phyloP scores from a whole-genome alignment of 1,140 invertebrate genomes.

The Drosophila kikkawai region DNA sequence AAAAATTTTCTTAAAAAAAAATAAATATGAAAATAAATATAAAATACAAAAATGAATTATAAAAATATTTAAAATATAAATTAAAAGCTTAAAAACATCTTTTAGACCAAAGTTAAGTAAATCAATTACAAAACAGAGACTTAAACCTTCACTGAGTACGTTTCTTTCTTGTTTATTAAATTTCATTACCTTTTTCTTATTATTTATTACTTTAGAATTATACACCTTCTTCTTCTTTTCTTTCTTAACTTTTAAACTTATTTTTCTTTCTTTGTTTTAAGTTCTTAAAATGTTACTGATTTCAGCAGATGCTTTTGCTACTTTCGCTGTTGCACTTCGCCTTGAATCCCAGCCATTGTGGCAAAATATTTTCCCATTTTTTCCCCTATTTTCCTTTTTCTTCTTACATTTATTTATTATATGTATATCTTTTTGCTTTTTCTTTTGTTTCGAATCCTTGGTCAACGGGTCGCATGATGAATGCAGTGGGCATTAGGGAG shows the following conservation, averaged over 20 bases:
- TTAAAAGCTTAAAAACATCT: too few relatives aligned
- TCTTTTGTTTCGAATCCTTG: constrained; percentile 52
- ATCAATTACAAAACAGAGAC: not conserved
- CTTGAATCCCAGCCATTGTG: constrained; percentile 50
- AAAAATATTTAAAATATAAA: not conserved
- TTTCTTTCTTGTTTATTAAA: not conserved
- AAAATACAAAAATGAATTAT: too few relatives aligned
- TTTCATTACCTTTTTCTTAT: not conserved
- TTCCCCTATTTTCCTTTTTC: not conserved
- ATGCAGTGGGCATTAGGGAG: constrained; percentile 75
- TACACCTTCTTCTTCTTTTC: not conserved
- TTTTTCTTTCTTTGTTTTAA: not conserved
- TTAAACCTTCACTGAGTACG: not conserved
- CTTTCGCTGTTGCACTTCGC: constrained; percentile 54
- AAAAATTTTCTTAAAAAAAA: too few relatives aligned
- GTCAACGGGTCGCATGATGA: constrained; percentile 78
- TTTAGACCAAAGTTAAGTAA: not conserved
- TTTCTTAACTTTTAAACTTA: not conserved
- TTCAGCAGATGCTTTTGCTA: constrained; percentile 20
- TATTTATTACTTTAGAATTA: not conserved
- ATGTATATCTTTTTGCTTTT: constrained; percentile 56
- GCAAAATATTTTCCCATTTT: constrained; percentile 41
- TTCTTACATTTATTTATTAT: constrained; percentile 71
- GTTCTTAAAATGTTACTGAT: constrained; percentile 9
- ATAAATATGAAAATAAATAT: too few relatives aligned